These are phyloP conservation scores for Palythoa grandiflora DNA, from an alignment of 92 coral and sea anemone species.

Conservation along the genomic window DNA sequence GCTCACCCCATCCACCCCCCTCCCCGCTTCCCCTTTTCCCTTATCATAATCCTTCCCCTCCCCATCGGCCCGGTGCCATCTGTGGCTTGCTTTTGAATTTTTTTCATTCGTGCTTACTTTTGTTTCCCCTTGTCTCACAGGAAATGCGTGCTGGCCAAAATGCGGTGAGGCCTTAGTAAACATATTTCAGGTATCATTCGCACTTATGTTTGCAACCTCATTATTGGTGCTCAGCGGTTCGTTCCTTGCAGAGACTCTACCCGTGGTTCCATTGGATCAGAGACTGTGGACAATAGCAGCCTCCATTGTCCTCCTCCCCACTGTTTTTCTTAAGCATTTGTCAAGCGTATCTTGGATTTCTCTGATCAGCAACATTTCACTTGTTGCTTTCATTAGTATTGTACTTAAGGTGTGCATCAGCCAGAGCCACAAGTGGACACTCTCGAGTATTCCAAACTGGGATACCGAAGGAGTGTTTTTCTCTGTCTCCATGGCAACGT, in stretches of 20 bases:
- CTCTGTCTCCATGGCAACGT: conserved; percentile 38
- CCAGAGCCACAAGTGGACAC: conserved; percentile 18
- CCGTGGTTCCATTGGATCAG: conserved; percentile 41
- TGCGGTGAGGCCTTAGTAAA: conserved; percentile 23
- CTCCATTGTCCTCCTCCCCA: conserved; percentile 9
- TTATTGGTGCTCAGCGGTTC: conserved; percentile 39
- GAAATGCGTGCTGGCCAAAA: conserved; percentile 30
- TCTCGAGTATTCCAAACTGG: conserved; percentile 32
- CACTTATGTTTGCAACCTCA: conserved; percentile 42
- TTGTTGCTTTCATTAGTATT: conserved; percentile 28
- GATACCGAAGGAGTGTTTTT: conserved; percentile 39
- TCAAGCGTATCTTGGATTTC: conserved; percentile 28
- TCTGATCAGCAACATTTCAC: conserved; percentile 18
- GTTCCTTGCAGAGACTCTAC: conserved; percentile 46
- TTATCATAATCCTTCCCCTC: no score
- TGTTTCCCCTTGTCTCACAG: neutral
- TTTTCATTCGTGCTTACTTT: neutral
- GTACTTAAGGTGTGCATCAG: conserved; percentile 12
- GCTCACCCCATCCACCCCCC: no score
- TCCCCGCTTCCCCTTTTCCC: no score
- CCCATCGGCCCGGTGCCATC: no score
- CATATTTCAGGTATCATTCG: conserved; percentile 35
- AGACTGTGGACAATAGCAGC: conserved; percentile 30
- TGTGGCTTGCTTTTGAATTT: no score
- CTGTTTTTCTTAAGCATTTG: conserved; percentile 25